Conservation (phyloP, 2,888 invertebrate species). For the Poecilobothrus nobilitatus region DNA sequence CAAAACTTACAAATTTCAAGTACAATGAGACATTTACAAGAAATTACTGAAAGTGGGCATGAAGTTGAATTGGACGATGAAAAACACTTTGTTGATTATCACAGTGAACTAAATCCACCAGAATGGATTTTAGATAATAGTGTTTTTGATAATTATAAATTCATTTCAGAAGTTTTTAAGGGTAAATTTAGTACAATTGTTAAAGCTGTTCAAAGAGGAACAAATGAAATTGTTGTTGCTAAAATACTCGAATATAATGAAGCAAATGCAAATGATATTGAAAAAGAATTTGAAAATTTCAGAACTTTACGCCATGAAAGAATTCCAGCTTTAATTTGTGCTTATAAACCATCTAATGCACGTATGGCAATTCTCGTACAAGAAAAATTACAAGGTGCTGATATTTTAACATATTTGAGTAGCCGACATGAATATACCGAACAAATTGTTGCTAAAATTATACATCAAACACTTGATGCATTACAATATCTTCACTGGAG, state of each 20-base stretch:
- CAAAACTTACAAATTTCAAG: slow-evolving; percentile 69
- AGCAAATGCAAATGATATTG: slow-evolving; percentile 57
- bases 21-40: slow-evolving; percentile 76
- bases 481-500: slow-evolving; percentile 93
- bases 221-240: slow-evolving; percentile 68
- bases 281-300: slow-evolving; percentile 76
- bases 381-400: slow-evolving; percentile 84
- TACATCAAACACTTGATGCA: slow-evolving; percentile 80
- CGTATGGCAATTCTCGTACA: slow-evolving; percentile 63
- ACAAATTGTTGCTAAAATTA: slow-evolving; percentile 79
- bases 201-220: slow-evolving; percentile 68
- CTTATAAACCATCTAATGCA: slow-evolving; percentile 59
- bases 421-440: slow-evolving; percentile 86
- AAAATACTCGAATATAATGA: slow-evolving; percentile 68
- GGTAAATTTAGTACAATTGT: slow-evolving; percentile 81
- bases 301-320: slow-evolving; percentile 78
- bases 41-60: slow-evolving; percentile 74
- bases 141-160: slow-evolving; percentile 68
- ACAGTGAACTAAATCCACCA: slow-evolving; percentile 62
- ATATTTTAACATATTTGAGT: slow-evolving; percentile 80
- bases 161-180: slow-evolving; percentile 75
- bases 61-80: slow-evolving; percentile 57
- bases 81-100: slow-evolving; percentile 62
- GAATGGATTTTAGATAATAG: slow-evolving; percentile 61
- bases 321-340: slow-evolving; percentile 65